Evolutionary conservation across 1,140 invertebrate genomes (phyloP).

Genomic region (Doryteuthis pealeii): DNA sequence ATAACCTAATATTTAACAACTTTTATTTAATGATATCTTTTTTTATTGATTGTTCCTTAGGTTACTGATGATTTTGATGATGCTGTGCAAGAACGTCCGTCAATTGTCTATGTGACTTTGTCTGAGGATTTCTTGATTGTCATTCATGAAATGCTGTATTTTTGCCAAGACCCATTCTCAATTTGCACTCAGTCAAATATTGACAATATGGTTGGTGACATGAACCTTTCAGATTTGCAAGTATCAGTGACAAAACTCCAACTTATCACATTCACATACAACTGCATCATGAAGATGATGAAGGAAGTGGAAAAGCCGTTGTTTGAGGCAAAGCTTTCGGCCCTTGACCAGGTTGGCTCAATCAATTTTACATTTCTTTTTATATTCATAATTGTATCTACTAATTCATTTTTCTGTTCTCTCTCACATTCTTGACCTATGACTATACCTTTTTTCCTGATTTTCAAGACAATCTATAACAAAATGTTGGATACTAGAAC

Average conservation of each 20-base stretch:
- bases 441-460: too few species aligned
- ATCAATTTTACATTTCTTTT: neutral
- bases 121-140: constrained; percentile 53
- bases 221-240: constrained; percentile 47
- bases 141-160: constrained; percentile 55
- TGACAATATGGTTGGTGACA: constrained; percentile 52
- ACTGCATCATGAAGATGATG: constrained; percentile 57
- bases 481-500: too few species aligned
- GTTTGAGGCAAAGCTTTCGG: constrained; percentile 55
- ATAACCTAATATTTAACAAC: too few species aligned
- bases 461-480: too few species aligned
- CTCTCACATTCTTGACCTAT: too few species aligned
- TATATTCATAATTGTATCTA: too few species aligned
- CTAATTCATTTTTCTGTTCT: too few species aligned
- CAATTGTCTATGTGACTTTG: constrained; percentile 57
- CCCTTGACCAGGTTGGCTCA: constrained; percentile 55
- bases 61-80: constrained; percentile 57
- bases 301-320: constrained; percentile 56
- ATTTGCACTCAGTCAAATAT: constrained; percentile 47
- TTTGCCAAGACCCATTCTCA: constrained; percentile 52
- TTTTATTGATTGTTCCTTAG: constrained; percentile 25
- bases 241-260: constrained; percentile 54
- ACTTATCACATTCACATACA: constrained; percentile 59
- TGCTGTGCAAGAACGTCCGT: constrained; percentile 48
- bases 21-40: too few species aligned